phyloP scores from a whole-genome alignment of 2,888 invertebrate species.

The Oegoconia quadripuncta region DNA sequence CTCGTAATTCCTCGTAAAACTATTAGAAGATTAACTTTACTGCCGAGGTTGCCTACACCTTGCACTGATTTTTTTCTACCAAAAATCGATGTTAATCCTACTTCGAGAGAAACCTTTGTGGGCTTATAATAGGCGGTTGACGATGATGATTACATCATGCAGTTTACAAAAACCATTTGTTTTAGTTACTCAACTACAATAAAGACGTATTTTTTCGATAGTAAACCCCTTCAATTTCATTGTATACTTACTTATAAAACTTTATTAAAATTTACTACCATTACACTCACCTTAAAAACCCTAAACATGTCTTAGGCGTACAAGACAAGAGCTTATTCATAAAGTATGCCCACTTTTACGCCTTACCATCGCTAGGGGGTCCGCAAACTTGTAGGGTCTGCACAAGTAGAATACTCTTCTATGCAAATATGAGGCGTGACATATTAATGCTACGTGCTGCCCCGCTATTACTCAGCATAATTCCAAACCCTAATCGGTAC shows the following conservation, averaged over 20 bases:
- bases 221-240: too few relatives aligned
- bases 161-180: too few relatives aligned
- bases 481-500: constrained; percentile 22
- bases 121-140: too few relatives aligned
- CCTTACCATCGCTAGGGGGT: constrained; percentile 34
- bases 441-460: constrained; percentile 42
- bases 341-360: constrained; percentile 35
- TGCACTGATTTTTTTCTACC: constrained; percentile 4
- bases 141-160: too few relatives aligned
- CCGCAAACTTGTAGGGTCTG: constrained; percentile 24
- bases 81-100: too few relatives aligned
- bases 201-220: too few relatives aligned
- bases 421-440: constrained; percentile 51
- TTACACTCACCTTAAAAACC: background rate
- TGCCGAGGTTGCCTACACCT: too few relatives aligned
- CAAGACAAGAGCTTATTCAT: constrained; percentile 20
- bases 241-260: background rate
- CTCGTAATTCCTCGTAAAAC: constrained; percentile 41
- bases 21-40: constrained; percentile 38
- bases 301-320: constrained; percentile 11
- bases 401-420: constrained; percentile 29
- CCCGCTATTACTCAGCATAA: constrained; percentile 30
- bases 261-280: background rate
- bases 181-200: too few relatives aligned
- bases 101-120: too few relatives aligned